These are phyloP conservation scores for Tetrao urogallus DNA, from an alignment of 2,113 vertebrate genomes.

Conservation along the genomic window DNA sequence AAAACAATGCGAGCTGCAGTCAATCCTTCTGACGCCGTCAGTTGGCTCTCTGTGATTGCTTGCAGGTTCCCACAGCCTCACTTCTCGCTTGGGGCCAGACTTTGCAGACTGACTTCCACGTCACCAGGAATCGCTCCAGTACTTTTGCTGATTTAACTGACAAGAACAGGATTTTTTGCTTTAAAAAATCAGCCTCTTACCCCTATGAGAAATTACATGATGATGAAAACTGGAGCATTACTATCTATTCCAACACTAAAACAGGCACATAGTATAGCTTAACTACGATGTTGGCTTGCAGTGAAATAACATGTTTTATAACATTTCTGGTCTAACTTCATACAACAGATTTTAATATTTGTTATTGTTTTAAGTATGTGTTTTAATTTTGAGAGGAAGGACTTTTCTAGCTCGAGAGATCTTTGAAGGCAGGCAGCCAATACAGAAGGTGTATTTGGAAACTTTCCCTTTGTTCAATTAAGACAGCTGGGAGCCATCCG, in stretches of 20 bases:
- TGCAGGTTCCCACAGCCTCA: background rate
- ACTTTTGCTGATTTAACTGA: background rate
- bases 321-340: background rate
- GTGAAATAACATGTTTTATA: background rate
- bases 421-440: slow-evolving; percentile 22
- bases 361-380: background rate
- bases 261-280: background rate
- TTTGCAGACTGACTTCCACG: background rate
- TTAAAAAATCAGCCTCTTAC: background rate
- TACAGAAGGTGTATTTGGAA: slow-evolving; percentile 57
- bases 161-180: background rate
- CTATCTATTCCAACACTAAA: background rate
- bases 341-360: background rate
- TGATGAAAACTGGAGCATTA: background rate
- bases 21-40: background rate
- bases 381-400: slow-evolving; percentile 8
- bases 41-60: background rate
- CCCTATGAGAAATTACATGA: background rate
- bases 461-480: slow-evolving; percentile 63
- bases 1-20: background rate
- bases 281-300: background rate
- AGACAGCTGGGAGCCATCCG: slow-evolving; percentile 46
- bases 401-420: background rate
- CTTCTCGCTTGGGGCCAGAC: background rate
- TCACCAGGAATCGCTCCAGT: rapidly evolving